These are phyloP conservation scores for Falcaria lacertinaria DNA, from an alignment of 2,888 invertebrate genomes.

Conservation along the genomic window DNA sequence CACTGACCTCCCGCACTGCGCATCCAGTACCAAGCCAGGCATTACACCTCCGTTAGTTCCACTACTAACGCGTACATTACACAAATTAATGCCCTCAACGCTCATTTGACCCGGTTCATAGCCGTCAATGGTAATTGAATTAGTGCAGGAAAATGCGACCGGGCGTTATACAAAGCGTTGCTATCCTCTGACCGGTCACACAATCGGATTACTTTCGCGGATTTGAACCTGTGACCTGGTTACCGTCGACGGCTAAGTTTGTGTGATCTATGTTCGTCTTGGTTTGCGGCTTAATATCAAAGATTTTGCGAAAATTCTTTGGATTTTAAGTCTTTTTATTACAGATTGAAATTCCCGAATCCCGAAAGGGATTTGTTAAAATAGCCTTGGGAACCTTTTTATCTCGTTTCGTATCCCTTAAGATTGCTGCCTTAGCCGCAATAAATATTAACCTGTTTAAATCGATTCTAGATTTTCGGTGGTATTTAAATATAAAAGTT, in stretches of 20 bases:
- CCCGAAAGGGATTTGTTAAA: no score
- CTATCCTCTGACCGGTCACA: slow-evolving; percentile 34
- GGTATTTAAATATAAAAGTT: no score
- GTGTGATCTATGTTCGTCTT: neutral
- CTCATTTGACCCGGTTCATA: slow-evolving; percentile 23
- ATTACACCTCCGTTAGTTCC: neutral
- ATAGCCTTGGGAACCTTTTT: no score
- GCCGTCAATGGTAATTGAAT: slow-evolving; percentile 55
- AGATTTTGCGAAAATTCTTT: no score
- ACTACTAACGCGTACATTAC: slow-evolving; percentile 12
- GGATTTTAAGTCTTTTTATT: no score
- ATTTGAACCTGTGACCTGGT: slow-evolving; percentile 59
- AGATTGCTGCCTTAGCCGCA: no score
- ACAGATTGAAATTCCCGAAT: no score
- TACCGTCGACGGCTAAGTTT: neutral
- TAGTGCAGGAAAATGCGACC: slow-evolving; percentile 53
- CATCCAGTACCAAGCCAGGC: neutral
- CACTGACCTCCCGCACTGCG: neutral
- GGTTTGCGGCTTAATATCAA: no score
- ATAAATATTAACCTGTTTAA: no score
- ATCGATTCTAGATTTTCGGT: no score
- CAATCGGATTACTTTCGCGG: slow-evolving; percentile 68
- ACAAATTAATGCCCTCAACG: slow-evolving; percentile 17
- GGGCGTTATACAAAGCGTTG: slow-evolving; percentile 51
- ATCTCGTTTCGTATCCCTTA: no score